Evolutionary conservation across 2,888 invertebrate species (phyloP).

Genomic region (Orthosia incerta): DNA sequence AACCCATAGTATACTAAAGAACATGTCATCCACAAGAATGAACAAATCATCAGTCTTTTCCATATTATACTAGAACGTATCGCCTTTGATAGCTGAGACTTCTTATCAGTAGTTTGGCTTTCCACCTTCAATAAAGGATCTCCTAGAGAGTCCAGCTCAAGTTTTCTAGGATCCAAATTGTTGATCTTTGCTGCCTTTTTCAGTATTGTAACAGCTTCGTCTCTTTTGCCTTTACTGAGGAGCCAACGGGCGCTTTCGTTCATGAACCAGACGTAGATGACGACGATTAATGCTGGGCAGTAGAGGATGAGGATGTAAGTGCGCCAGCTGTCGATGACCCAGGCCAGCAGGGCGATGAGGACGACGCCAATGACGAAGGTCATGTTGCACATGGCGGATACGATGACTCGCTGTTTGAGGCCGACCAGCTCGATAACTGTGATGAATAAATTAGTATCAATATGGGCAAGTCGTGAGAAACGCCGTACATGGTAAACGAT

Average conservation of each 20-base stretch:
- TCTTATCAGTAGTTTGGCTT: constrained; percentile 80
- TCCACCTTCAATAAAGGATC: constrained; percentile 82
- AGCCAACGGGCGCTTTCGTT: constrained; percentile 96
- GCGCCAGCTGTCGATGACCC: constrained; percentile 94
- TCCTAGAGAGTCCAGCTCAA: constrained; percentile 86
- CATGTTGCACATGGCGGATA: constrained; percentile 94
- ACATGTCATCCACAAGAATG: constrained; percentile 95
- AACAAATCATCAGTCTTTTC: constrained; percentile 92
- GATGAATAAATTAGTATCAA: constrained; percentile 65
- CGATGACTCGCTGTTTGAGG: constrained; percentile 93
- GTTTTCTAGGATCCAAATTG: constrained; percentile 86
- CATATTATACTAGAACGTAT: constrained; percentile 91
- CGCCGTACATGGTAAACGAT: constrained; percentile 38
- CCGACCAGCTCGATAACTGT: constrained; percentile 95
- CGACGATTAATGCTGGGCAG: constrained; percentile 92
- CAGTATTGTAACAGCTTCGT: constrained; percentile 92
- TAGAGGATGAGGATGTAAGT: constrained; percentile 93
- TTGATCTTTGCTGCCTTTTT: constrained; percentile 93
- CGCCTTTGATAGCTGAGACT: constrained; percentile 87
- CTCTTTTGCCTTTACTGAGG: constrained; percentile 92
- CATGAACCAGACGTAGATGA: constrained; percentile 93
- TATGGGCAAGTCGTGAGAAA: constrained; percentile 41
- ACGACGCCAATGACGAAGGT: constrained; percentile 95
- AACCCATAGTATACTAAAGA: constrained; percentile 95
- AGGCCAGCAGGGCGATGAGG: constrained; percentile 93